Evolutionary conservation across 2,888 invertebrate species (phyloP), one percentile per base, ranked within the genome.

Genomic region (Odontomyia ornata): DNA sequence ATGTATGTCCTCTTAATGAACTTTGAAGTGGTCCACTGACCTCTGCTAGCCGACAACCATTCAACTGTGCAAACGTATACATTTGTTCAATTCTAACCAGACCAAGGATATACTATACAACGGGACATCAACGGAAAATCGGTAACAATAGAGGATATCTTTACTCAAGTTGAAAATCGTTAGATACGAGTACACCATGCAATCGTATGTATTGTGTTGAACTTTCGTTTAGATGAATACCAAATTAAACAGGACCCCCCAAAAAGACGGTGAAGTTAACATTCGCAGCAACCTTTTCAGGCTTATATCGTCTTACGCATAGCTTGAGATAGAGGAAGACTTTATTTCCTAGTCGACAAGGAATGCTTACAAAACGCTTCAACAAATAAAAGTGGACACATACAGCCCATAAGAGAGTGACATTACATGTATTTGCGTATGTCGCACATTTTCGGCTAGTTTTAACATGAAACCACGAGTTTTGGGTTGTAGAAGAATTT

Each of bases 1-100:
- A 62, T 62, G 69, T 76, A 36, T 18, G 76, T 76, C 76, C 76
- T 69, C 76, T 76, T 76, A 76, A 76, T 76, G 69, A 76, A 76
- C 71, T 76, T 57, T 71, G 76, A 76, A 76, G 76, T 76, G 71
- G 76, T 62, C 71, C 71, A 60, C 69, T 71, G 76, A 76, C 76
- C 76, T 69, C 69, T 57, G 76, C 69, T 46, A 69, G 27, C 36
- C n/a, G 27, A 56, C 56, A 52, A 56, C 56, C 65, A 47, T 18
- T 56, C 57, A 18, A n/a, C 3, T 4, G 13, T 18, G 52, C 15
- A 5, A 43, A 43, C 43, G 43, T n/a, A 15, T 18, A 52, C 52
- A 52, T 52, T 52, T 52, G 52, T 52, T 52, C 7, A 52, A 52
- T 52, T 52, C 52, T 52, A 52, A 52, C 52, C 52, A 52, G 52